Evolutionary conservation across 1,140 invertebrate genomes (phyloP).

Genomic region (Phymorhynchus buccinoides): DNA sequence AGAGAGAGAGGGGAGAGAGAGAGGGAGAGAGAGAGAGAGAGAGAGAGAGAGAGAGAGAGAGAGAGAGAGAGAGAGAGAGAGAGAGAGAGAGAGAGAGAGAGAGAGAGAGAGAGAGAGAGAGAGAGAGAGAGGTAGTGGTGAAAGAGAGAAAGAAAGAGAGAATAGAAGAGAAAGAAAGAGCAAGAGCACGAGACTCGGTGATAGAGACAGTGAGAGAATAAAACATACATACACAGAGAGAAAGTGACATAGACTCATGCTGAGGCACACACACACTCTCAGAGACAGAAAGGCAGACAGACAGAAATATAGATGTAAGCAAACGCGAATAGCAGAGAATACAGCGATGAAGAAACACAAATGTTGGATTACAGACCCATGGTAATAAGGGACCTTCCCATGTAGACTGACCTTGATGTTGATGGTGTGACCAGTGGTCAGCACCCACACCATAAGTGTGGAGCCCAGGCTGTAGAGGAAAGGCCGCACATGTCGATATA

Average conservation of each 20-base stretch:
- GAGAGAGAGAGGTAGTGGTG: neutral
- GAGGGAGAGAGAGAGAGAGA: constrained; percentile 38
- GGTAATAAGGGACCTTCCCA: too few relatives aligned
- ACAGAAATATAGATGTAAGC: too few relatives aligned
- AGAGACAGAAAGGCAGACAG: too few relatives aligned
- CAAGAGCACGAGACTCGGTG: too few relatives aligned
- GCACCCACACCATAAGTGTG: constrained; percentile 91
- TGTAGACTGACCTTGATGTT: constrained; percentile 51
- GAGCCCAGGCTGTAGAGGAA: constrained; percentile 85
- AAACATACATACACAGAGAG: neutral
- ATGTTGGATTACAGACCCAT: too few relatives aligned
- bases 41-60: constrained; percentile 23
- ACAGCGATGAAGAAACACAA: too few relatives aligned
- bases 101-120: neutral
- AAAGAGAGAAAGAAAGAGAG: too few relatives aligned
- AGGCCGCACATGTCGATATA: too few relatives aligned
- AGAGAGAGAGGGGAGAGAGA: neutral
- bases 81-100: neutral
- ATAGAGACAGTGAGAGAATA: too few relatives aligned
- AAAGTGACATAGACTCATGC: neutral
- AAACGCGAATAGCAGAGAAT: too few relatives aligned
- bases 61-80: neutral
- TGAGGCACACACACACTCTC: neutral
- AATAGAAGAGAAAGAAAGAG: too few relatives aligned
- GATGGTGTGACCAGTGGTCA: constrained; percentile 60